Conservation (phyloP, 1,140 invertebrate species). For the Drosophila tropicalis region DNA sequence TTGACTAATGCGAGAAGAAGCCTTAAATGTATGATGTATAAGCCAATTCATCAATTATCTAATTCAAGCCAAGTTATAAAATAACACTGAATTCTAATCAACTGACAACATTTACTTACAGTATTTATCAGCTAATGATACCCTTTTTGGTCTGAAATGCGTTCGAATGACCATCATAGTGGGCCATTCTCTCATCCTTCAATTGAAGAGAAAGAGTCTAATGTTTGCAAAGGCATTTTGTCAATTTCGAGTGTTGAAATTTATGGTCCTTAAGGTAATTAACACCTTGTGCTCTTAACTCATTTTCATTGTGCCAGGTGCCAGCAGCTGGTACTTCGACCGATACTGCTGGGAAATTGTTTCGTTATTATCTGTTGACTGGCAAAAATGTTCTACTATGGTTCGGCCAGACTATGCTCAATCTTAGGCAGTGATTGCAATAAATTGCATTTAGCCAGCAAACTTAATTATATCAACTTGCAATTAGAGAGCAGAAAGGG, state of each 20-base stretch:
- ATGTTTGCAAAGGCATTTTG: conserved; percentile 1
- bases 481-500: conserved; percentile 55
- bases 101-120: too few species aligned
- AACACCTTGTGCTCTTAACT: conserved; percentile 18
- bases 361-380: conserved; percentile 7
- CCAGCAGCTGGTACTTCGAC: background rate
- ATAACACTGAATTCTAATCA: too few species aligned
- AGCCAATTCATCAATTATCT: too few species aligned
- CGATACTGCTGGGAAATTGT: conserved; percentile 4
- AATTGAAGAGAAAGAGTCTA: background rate
- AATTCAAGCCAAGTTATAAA: too few species aligned
- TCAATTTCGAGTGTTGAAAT: conserved; percentile 18
- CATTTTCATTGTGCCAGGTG: conserved; percentile 23
- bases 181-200: too few species aligned
- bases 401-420: conserved; percentile 7
- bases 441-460: conserved; percentile 65
- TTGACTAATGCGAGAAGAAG: too few species aligned
- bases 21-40: too few species aligned
- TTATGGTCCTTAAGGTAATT: conserved; percentile 42
- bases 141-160: too few species aligned
- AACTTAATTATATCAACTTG: conserved; percentile 74
- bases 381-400: conserved; percentile 16
- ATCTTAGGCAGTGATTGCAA: conserved; percentile 59
- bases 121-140: too few species aligned
- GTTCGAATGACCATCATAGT: too few species aligned